These are phyloP conservation scores for Lycodopsis pacificus DNA, from an alignment of 2,797 vertebrate genomes.

Conservation along the genomic window DNA sequence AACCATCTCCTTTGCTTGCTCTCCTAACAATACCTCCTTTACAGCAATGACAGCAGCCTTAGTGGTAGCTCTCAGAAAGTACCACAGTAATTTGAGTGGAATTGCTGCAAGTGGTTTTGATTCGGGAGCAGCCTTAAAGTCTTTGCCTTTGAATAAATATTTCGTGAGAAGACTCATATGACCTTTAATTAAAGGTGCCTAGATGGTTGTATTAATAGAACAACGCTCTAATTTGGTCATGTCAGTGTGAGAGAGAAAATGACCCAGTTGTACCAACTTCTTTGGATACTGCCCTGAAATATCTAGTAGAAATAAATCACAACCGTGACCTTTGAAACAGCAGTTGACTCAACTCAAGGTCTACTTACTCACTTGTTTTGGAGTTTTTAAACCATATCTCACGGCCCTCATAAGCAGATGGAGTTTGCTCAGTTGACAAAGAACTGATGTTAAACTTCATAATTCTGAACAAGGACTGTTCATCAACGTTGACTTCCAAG, in stretches of 20 bases:
- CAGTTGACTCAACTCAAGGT: not conserved
- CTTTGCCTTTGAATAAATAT: not conserved
- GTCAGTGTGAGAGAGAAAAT: not conserved
- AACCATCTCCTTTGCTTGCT: conserved; percentile 1
- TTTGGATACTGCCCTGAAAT: not conserved
- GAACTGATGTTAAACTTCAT: not conserved
- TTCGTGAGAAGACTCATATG: not conserved
- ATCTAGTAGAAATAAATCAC: not conserved
- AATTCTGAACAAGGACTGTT: not conserved
- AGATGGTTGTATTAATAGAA: not conserved
- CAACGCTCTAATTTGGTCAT: not conserved
- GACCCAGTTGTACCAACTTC: not conserved
- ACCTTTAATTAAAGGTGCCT: not conserved
- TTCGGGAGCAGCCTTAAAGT: not conserved
- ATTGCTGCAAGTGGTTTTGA: not conserved
- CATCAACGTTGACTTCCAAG: not conserved
- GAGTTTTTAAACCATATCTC: not conserved
- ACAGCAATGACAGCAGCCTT: conserved; percentile 26
- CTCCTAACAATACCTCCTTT: conserved; percentile 32
- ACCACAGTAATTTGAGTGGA: not conserved
- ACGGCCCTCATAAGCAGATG: not conserved
- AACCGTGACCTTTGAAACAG: not conserved
- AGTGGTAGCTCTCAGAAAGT: conserved; percentile 7
- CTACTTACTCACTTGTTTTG: not conserved
- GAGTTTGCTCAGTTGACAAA: not conserved